Evolutionary conservation across 1,140 invertebrate genomes (phyloP).

Genomic region (Telenomus remus): DNA sequence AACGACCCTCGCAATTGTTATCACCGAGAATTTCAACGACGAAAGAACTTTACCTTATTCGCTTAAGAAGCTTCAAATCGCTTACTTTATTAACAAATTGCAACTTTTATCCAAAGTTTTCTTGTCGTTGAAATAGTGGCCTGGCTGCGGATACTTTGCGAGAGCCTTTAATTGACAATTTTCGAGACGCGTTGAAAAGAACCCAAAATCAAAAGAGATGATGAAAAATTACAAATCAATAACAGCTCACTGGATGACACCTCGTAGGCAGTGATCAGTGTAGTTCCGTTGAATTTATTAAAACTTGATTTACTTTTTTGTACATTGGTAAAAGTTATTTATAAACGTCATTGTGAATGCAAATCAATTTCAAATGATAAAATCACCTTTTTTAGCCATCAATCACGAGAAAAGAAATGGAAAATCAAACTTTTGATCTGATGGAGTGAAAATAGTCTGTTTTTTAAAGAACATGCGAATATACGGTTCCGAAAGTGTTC

Average conservation of each 20-base stretch:
- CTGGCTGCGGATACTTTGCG: slow-evolving; percentile 11
- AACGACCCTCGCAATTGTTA: slow-evolving; percentile 27
- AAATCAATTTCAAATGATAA: background rate
- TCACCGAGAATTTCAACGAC: slow-evolving; percentile 29
- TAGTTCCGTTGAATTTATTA: slow-evolving; percentile 10
- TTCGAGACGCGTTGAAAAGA: slow-evolving; percentile 7
- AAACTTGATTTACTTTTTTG: slow-evolving; percentile 8
- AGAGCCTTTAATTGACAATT: slow-evolving; percentile 49
- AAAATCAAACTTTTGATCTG: background rate
- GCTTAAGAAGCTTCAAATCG: slow-evolving; percentile 14
- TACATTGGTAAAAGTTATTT: slow-evolving; percentile 11
- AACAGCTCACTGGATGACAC: slow-evolving; percentile 38
- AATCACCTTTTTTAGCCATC: too few species aligned
- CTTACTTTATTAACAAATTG: slow-evolving; percentile 46
- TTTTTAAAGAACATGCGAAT: slow-evolving; percentile 35
- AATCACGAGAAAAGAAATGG: too few species aligned
- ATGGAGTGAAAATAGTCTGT: background rate
- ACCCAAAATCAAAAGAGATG: slow-evolving; percentile 10
- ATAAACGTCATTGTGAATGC: slow-evolving; percentile 1
- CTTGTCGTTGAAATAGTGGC: slow-evolving; percentile 29
- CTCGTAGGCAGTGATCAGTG: slow-evolving; percentile 57
- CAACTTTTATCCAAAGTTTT: slow-evolving; percentile 28
- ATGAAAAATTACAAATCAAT: slow-evolving; percentile 5
- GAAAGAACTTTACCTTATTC: slow-evolving; percentile 15
- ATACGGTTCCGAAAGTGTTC: slow-evolving; percentile 38